A percentile compares a stretch with the other conserved stretches of the same genome.
Evolutionary conservation across 2,113 vertebrate genomes (phyloP).

Genomic region (Mionectes macconnelli): DNA sequence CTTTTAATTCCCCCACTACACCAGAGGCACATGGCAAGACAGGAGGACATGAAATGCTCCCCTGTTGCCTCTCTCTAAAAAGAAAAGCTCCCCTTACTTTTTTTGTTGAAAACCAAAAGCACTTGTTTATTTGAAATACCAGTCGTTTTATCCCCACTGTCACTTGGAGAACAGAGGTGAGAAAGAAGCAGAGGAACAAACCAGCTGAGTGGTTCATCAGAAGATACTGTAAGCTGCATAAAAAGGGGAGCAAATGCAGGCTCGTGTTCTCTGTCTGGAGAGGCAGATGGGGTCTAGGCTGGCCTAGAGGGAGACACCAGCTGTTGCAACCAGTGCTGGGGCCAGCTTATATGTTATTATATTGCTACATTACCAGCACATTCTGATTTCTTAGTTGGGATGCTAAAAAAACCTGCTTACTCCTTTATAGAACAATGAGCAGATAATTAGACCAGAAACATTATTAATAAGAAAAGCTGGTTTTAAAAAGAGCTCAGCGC

Average conservation of each 20-base stretch:
- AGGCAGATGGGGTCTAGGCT: background rate
- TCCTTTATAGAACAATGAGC: background rate
- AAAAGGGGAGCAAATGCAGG: background rate
- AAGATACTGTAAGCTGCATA: background rate
- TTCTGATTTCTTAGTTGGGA: background rate
- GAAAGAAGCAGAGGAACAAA: background rate
- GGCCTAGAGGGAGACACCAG: background rate
- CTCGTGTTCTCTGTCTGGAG: background rate
- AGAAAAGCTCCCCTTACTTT: background rate
- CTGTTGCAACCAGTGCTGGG: background rate
- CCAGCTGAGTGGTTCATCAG: background rate
- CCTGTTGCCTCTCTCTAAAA: background rate
- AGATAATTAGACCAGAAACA: conserved; percentile 15
- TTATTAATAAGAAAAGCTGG: conserved; percentile 25
- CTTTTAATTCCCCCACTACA: background rate
- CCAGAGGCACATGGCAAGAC: background rate
- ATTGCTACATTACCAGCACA: background rate
- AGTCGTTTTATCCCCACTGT: background rate
- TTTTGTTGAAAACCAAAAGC: background rate
- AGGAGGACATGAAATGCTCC: background rate
- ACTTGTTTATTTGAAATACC: background rate
- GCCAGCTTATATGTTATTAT: background rate
- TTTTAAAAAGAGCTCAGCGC: background rate
- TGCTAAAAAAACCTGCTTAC: background rate
- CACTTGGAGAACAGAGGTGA: background rate